Evolutionary conservation across 2,113 vertebrate genomes (phyloP).

Genomic region (Pygoscelis antarcticus): DNA sequence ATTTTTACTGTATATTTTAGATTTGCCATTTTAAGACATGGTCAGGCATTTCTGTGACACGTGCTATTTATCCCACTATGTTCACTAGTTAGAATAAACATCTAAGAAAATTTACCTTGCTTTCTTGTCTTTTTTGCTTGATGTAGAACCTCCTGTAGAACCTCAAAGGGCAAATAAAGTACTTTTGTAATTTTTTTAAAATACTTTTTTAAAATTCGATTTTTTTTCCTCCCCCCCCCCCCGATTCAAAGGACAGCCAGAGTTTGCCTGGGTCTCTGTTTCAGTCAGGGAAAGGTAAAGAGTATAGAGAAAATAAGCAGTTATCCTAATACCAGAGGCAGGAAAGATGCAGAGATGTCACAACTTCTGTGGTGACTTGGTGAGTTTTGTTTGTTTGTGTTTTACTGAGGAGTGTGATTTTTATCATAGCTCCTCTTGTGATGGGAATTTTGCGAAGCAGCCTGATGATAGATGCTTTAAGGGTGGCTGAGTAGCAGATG

Average conservation of each 20-base stretch:
- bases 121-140: neutral
- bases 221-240: neutral
- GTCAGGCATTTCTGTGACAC: neutral
- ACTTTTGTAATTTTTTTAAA: neutral
- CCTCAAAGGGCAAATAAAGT: neutral
- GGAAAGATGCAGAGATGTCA: neutral
- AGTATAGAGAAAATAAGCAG: neutral
- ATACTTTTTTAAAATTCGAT: neutral
- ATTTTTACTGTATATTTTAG: neutral
- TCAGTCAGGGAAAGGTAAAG: neutral
- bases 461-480: neutral
- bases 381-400: neutral
- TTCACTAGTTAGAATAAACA: neutral
- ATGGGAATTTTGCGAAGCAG: neutral
- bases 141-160: neutral
- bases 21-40: neutral
- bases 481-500: neutral
- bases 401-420: neutral
- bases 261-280: neutral
- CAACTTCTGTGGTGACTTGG: neutral
- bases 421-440: neutral
- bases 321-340: neutral
- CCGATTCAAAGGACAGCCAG: neutral
- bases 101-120: neutral
- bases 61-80: neutral